Evolutionary conservation across 1,140 invertebrate genomes (phyloP).

Genomic region (Holotrichia oblita): DNA sequence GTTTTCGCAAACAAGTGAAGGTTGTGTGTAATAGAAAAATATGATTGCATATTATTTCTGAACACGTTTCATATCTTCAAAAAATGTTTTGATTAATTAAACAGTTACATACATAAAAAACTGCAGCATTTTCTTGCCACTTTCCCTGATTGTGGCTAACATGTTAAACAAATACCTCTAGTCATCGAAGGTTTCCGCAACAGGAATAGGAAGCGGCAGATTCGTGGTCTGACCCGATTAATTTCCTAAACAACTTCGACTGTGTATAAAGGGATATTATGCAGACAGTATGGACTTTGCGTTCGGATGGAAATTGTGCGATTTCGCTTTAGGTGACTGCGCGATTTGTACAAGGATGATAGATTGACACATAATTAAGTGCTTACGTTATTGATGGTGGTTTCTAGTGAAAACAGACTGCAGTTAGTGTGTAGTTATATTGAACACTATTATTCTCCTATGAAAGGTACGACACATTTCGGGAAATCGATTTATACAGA

Average conservation of each 20-base stretch:
- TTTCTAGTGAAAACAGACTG: neutral
- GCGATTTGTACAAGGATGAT: neutral
- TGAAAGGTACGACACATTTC: no score
- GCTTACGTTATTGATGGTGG: neutral
- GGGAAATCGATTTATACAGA: no score
- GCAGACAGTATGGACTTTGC: neutral
- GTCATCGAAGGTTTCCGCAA: constrained; percentile 13
- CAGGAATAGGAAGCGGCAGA: constrained; percentile 21
- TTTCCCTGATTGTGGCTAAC: neutral
- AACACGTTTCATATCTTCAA: no score
- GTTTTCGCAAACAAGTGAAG: no score
- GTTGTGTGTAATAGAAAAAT: no score
- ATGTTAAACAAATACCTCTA: neutral
- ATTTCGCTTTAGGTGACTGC: neutral
- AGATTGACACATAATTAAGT: neutral
- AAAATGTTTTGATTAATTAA: no score
- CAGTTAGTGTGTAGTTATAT: neutral
- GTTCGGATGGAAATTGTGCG: constrained; percentile 6
- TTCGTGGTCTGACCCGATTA: constrained; percentile 15
- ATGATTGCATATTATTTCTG: no score
- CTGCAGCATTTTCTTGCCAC: no score
- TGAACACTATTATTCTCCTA: no score
- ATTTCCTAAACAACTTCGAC: constrained; percentile 10
- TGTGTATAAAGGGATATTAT: neutral
- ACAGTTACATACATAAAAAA: no score